A percentile compares a stretch with the other conserved stretches of the same genome.
These are phyloP conservation scores for Hippocampus barbouri DNA, from an alignment of 2,113 vertebrate species.

Conservation along the genomic window DNA sequence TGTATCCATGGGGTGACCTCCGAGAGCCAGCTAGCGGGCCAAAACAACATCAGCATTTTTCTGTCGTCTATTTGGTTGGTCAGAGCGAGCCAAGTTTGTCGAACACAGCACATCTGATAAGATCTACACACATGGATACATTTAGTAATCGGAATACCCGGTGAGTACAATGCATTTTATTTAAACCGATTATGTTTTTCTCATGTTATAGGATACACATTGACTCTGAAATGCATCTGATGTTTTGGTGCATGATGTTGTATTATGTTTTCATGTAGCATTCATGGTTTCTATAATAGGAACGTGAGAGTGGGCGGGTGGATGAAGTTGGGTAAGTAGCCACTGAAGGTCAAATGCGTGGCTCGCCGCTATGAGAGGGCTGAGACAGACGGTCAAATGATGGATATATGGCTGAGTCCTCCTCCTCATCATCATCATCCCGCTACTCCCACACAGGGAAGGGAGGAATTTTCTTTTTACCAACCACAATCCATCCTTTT, in stretches of 20 bases:
- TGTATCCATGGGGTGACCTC: neutral
- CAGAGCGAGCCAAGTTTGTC: neutral
- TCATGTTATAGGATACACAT: neutral
- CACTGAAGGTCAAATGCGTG: neutral
- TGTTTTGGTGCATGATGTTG: neutral
- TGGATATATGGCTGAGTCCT: neutral
- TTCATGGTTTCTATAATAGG: neutral
- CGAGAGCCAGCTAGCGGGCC: neutral
- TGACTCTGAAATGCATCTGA: neutral
- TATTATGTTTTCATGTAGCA: neutral
- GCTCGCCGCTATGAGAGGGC: neutral
- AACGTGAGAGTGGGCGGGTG: neutral
- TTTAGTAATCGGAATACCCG: neutral
- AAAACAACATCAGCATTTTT: neutral
- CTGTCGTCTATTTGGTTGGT: neutral
- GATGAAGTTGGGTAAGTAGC: neutral
- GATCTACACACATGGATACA: neutral
- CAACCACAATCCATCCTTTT: constrained; percentile 60
- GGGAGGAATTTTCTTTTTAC: constrained; percentile 34
- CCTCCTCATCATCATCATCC: constrained; percentile 5
- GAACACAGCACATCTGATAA: neutral
- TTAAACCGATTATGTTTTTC: neutral
- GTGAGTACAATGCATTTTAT: neutral
- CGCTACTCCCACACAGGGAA: constrained; percentile 19
- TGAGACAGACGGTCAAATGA: neutral